Evolutionary conservation across 2,797 vertebrate species (phyloP), one percentile per base, ranked within the genome.

Genomic region (Acanthopagrus latus): DNA sequence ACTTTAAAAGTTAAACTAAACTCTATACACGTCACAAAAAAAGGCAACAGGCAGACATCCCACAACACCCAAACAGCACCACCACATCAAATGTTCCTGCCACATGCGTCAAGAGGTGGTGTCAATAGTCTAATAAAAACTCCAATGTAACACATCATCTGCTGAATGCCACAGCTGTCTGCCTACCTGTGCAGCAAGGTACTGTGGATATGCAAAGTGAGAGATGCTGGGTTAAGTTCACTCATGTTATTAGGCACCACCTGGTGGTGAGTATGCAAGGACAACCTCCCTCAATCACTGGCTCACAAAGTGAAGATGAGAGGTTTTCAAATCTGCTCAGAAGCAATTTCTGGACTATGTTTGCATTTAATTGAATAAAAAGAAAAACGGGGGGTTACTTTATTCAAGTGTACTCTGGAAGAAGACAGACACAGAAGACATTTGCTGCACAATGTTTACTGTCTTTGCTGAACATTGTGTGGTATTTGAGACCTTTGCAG

Each of bases 191-290:
- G 21, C 10, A 62, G 29, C 29, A 80, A 79, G 66, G 71, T 81
- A 60, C 27, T 78, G 66, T 71, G 72, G 48, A 83, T 92, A 91
- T 91, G 87, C 80, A 89, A 92, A 93, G 71, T 84, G 64, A 86
- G 57, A 68, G 67, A 86, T 70, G 78, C 80, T 83, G 73, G 76
- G 68, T 71, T 81, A 79, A 85, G 50, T 74, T 86, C 83, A 86
- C 84, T 83, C 71, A 88, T 93, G 92, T 88, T 93, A 90, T 91
- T 76, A 95, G 90, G 91, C 93, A 94, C 93, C 94, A 95, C 93
- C 93, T 95, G 90, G 92, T 95, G 93, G 94, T 86, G 91, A 93
- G 74, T 70, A 91, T 89, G 91, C 90, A 86, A 85, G 78, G 81
- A 86, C 76, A 84, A 7, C 33, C 60, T 85, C 75, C 58, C 64